These are phyloP conservation scores for Agelas oroides DNA, from an alignment of 37 sponge, comb jelly and placozoan species.

Conservation along the genomic window DNA sequence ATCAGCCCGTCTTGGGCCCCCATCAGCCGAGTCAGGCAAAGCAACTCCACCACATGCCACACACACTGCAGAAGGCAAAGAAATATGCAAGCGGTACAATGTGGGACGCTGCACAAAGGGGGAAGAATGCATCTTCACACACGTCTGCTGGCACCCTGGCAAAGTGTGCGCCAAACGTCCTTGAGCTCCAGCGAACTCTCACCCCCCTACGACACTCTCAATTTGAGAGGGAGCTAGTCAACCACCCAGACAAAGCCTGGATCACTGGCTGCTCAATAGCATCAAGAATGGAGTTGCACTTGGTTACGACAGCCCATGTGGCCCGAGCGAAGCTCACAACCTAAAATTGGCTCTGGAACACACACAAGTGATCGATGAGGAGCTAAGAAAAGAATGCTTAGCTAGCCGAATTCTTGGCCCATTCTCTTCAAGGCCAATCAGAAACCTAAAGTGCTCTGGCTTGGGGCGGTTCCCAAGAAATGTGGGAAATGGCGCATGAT, in stretches of 20 bases:
- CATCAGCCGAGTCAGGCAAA: neutral
- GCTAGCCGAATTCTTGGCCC: neutral
- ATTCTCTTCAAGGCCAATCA: neutral
- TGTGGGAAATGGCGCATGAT: conserved; percentile 29
- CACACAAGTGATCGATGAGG: neutral
- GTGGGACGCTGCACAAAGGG: conserved; percentile 16
- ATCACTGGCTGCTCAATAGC: conserved; percentile 15
- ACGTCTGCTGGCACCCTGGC: conserved; percentile 37
- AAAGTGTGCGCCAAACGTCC: conserved; percentile 16
- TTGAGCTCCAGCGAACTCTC: conserved; percentile 31
- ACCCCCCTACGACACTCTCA: conserved; percentile 42
- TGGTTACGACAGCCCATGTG: conserved; percentile 33
- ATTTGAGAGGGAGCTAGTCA: conserved; percentile 27
- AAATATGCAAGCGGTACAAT: conserved; percentile 37
- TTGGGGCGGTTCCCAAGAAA: neutral
- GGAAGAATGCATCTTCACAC: conserved; percentile 33
- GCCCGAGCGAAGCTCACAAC: conserved; percentile 13
- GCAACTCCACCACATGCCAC: no score
- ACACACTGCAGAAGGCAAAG: conserved; percentile 24
- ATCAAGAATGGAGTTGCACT: conserved; percentile 21
- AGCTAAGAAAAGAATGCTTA: neutral
- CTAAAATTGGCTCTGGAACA: conserved; percentile 18
- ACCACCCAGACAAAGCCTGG: conserved; percentile 50
- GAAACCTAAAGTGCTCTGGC: conserved; percentile 6
- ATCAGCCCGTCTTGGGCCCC: conserved; percentile 24